Percentiles rank a stretch among this genome's conserved stretches.
phyloP scores from a whole-genome alignment of 2,888 invertebrate genomes.

The Dione vanillae region DNA sequence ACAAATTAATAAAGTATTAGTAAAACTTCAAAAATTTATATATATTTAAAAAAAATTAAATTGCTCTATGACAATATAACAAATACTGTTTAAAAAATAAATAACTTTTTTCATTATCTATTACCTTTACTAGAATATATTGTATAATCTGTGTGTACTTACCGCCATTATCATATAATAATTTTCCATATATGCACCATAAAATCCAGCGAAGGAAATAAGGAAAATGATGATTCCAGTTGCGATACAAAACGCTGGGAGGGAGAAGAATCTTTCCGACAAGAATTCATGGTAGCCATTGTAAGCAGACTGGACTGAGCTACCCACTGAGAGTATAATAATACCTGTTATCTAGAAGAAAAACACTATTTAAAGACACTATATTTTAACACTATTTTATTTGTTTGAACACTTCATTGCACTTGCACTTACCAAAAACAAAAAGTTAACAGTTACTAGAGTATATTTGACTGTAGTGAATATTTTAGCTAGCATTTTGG shows the following conservation, averaged over 20 bases:
- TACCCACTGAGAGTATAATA: constrained; percentile 89
- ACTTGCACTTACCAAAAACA: constrained; percentile 74
- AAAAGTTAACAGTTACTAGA: constrained; percentile 70
- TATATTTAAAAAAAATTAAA: too few relatives aligned
- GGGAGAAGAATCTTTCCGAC: constrained; percentile 87
- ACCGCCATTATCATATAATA: constrained; percentile 92
- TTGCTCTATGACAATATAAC: too few relatives aligned
- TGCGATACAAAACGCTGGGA: constrained; percentile 89
- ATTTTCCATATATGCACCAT: constrained; percentile 93
- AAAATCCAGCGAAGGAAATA: constrained; percentile 94
- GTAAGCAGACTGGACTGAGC: constrained; percentile 87
- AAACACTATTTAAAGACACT: constrained; percentile 45
- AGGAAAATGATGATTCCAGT: constrained; percentile 89
- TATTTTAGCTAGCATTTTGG: constrained; percentile 75
- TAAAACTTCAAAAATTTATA: too few relatives aligned
- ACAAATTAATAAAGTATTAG: too few relatives aligned
- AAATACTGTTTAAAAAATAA: background rate
- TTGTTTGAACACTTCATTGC: background rate
- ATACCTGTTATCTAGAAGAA: constrained; percentile 91
- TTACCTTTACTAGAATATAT: background rate
- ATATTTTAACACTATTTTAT: constrained; percentile 12
- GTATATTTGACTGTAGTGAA: constrained; percentile 78
- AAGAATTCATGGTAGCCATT: constrained; percentile 88
- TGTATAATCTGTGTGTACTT: constrained; percentile 62
- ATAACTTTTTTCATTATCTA: background rate